Conservation (phyloP, 2,888 invertebrate species). For the Spilosoma lubricipeda region DNA sequence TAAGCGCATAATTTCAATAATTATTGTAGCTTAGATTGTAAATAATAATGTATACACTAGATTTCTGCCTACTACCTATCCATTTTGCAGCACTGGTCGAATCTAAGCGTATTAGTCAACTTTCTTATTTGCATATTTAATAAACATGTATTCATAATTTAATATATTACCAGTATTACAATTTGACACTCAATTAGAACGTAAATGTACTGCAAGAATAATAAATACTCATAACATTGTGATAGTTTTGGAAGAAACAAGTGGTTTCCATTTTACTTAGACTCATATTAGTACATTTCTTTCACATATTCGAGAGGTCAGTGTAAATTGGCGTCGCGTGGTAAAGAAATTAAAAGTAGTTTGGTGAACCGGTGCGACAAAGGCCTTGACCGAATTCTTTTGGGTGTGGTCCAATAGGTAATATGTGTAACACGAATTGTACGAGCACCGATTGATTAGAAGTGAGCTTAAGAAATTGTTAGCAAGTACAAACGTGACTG, state of each 20-base stretch:
- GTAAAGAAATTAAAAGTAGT: constrained; percentile 65
- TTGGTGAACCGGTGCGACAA: constrained; percentile 61
- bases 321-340: constrained; percentile 28
- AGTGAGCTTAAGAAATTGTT: constrained; percentile 36
- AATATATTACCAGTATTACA: constrained; percentile 23
- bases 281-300: constrained; percentile 5
- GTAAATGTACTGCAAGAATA: constrained; percentile 44
- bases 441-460: constrained; percentile 39
- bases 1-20: not conserved
- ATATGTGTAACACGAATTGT: constrained; percentile 38
- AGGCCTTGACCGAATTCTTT: constrained; percentile 74
- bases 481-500: constrained; percentile 31
- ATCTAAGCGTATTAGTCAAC: not conserved
- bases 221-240: constrained; percentile 28
- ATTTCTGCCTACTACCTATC: not conserved
- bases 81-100: not conserved
- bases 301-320: constrained; percentile 19
- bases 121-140: constrained; percentile 5
- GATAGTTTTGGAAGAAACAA: constrained; percentile 39
- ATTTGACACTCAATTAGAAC: constrained; percentile 38
- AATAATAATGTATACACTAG: too few species aligned
- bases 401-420: constrained; percentile 61
- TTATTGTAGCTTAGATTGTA: not conserved
- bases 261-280: constrained; percentile 30
- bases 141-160: constrained; percentile 13